Conservation (phyloP, 2,113 vertebrate species). For the Baryphthengus martii region DNA sequence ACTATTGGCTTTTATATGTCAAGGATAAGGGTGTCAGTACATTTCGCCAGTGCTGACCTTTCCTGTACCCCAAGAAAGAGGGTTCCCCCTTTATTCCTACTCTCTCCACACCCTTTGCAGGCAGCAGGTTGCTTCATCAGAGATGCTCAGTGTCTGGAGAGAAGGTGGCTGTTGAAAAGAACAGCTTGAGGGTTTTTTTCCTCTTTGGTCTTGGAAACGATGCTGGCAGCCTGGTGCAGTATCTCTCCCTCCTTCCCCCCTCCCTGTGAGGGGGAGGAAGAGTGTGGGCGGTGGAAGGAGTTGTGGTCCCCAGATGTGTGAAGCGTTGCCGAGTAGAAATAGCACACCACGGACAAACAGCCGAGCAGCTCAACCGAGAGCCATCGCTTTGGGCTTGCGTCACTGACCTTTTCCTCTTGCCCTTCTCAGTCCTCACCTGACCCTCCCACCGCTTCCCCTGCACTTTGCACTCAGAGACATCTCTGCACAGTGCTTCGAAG, state of each 20-base stretch:
- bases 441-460: not conserved
- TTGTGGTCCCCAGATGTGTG: constrained; percentile 65
- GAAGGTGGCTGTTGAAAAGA: not conserved
- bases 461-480: not conserved
- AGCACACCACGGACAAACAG: not conserved
- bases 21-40: not conserved
- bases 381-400: not conserved
- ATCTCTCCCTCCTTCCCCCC: not conserved
- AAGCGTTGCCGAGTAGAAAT: not conserved
- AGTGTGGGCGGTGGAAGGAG: constrained; percentile 45
- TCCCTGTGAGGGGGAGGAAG: not conserved
- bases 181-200: not conserved
- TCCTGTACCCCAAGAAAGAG: not conserved
- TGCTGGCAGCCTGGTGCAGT: not conserved
- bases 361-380: not conserved
- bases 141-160: not conserved
- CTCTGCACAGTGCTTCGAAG: not conserved
- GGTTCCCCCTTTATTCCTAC: not conserved
- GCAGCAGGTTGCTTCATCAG: not conserved
- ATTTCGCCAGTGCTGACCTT: not conserved
- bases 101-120: not conserved
- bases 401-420: constrained; percentile 59
- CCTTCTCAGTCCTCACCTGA: constrained; percentile 34
- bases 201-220: not conserved
- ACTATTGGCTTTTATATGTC: not conserved